phyloP scores from a whole-genome alignment of 2,888 invertebrate species.

The Leucophenga montana region DNA sequence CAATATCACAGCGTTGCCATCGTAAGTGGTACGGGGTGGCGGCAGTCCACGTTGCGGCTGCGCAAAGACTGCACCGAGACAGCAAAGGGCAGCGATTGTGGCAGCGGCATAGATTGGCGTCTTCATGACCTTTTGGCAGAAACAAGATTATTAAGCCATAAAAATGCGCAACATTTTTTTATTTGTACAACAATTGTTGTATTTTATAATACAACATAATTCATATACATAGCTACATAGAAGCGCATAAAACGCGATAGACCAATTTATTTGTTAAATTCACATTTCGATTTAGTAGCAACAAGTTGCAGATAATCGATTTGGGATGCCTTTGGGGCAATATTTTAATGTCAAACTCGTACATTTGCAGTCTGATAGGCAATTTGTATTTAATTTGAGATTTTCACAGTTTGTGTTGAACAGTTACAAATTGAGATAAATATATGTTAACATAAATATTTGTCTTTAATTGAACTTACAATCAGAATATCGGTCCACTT shows the following conservation, averaged over 20 bases:
- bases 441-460: no score
- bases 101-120: constrained; percentile 62
- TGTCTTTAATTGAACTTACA: background rate
- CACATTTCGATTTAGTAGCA: constrained; percentile 4
- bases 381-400: constrained; percentile 27
- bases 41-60: constrained; percentile 69
- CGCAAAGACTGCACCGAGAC: constrained; percentile 61
- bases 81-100: constrained; percentile 66
- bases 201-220: background rate
- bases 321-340: constrained; percentile 20
- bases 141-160: constrained; percentile 32
- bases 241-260: no score
- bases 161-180: constrained; percentile 24
- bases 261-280: background rate
- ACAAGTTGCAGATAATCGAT: constrained; percentile 26
- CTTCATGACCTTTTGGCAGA: constrained; percentile 67
- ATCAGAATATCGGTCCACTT: no score
- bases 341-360: constrained; percentile 45
- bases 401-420: background rate
- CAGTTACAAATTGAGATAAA: no score
- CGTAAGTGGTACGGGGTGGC: constrained; percentile 64
- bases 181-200: no score
- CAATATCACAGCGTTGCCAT: constrained; percentile 74
- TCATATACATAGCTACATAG: no score
- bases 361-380: constrained; percentile 26